Percentiles rank a stretch among this genome's conserved stretches.
phyloP scores from a whole-genome alignment of 2,888 invertebrate genomes.

The Hybos culiciformis region DNA sequence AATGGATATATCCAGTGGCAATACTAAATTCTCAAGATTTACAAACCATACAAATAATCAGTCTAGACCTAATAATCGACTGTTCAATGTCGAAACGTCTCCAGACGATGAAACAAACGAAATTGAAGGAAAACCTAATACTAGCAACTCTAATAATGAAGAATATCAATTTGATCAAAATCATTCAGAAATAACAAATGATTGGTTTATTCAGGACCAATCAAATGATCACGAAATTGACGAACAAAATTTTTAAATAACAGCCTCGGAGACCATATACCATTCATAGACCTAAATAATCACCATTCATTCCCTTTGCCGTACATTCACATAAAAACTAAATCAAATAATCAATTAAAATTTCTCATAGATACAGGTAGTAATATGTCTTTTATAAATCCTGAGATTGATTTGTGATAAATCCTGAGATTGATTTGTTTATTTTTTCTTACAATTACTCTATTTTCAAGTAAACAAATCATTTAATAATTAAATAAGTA shows the following conservation, averaged over 20 bases:
- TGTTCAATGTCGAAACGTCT: not conserved
- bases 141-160: not conserved
- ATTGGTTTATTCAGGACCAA: not conserved
- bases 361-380: conserved; percentile 5
- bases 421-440: too few relatives aligned
- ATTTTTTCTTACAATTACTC: too few relatives aligned
- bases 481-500: too few relatives aligned
- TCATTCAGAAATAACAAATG: not conserved
- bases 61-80: not conserved
- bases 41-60: not conserved
- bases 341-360: conserved; percentile 1
- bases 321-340: conserved; percentile 4
- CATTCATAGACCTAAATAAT: conserved; percentile 7
- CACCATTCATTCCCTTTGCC: conserved; percentile 7
- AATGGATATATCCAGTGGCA: not conserved
- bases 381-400: conserved; percentile 4
- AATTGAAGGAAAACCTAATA: not conserved
- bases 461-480: too few relatives aligned
- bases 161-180: not conserved
- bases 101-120: not conserved
- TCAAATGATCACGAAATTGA: not conserved
- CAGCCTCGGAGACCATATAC: conserved; percentile 3
- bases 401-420: conserved; percentile 1
- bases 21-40: not conserved
- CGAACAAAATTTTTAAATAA: conserved; percentile 5